These are phyloP conservation scores for Chaitophorus viminalis DNA, from an alignment of 2,888 invertebrate species.

Conservation along the genomic window DNA sequence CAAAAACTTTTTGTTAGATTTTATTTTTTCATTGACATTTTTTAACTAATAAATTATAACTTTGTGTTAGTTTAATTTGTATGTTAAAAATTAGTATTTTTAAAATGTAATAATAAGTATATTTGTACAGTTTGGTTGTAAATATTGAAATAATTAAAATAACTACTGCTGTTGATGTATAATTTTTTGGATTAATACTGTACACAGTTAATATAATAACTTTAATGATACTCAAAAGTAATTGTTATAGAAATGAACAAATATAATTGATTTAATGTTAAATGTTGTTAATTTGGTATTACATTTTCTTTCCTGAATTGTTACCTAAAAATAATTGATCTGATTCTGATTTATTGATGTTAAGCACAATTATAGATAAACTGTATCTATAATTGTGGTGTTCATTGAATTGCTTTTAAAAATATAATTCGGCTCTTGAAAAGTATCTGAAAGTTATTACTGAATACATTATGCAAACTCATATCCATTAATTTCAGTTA, in stretches of 20 bases:
- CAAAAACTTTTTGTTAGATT: slow-evolving; percentile 11
- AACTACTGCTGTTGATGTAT: slow-evolving; percentile 39
- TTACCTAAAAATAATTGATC: too few relatives aligned
- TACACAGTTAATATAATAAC: not conserved
- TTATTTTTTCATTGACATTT: slow-evolving; percentile 45
- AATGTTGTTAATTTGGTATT: not conserved
- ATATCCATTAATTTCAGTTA: too few relatives aligned
- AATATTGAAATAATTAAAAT: slow-evolving; percentile 36
- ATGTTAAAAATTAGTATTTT: slow-evolving; percentile 51
- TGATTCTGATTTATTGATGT: too few relatives aligned
- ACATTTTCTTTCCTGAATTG: not conserved
- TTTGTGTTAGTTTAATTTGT: slow-evolving; percentile 38
- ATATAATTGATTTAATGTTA: slow-evolving; percentile 19
- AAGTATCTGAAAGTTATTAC: too few relatives aligned
- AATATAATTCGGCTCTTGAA: too few relatives aligned
- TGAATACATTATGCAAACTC: too few relatives aligned
- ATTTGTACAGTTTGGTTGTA: slow-evolving; percentile 41
- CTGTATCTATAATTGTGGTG: too few relatives aligned
- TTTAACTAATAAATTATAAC: slow-evolving; percentile 24
- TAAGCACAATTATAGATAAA: too few relatives aligned
- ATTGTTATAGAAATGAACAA: slow-evolving; percentile 16
- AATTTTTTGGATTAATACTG: not conserved
- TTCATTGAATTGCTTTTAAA: too few relatives aligned
- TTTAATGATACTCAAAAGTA: not conserved
- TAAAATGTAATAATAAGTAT: slow-evolving; percentile 20